A percentile compares a stretch with the other conserved stretches of the same genome.
phyloP scores from a whole-genome alignment of 64 coral and sea anemone genomes.

The Stichodactyla helianthus region DNA sequence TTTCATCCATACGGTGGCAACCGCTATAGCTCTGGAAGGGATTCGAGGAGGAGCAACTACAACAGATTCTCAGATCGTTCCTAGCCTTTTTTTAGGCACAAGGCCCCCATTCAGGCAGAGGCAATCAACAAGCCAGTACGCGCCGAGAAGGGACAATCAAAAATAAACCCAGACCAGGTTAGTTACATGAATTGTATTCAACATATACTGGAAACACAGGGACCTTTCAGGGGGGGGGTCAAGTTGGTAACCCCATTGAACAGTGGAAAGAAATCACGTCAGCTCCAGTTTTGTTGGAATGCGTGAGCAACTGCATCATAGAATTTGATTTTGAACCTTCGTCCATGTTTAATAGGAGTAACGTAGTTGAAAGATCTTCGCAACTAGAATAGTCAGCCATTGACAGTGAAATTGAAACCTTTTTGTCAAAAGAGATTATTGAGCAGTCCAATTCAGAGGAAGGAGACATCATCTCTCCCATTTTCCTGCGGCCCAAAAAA shows the following conservation, averaged over 20 bases:
- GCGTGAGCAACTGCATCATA: slow-evolving; percentile 11
- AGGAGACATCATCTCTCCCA: slow-evolving; percentile 9
- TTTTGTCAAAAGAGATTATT: slow-evolving; percentile 30
- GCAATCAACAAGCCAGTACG: neutral
- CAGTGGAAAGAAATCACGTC: slow-evolving; percentile 36
- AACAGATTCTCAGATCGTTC: too few relatives aligned
- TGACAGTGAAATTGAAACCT: slow-evolving; percentile 20
- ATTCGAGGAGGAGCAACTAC: too few relatives aligned
- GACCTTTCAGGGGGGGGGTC: slow-evolving; percentile 2
- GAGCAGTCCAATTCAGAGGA: slow-evolving; percentile 34
- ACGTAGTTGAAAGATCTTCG: slow-evolving; percentile 14
- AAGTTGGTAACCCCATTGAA: slow-evolving; percentile 1
- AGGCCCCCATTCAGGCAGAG: neutral
- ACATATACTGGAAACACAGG: neutral
- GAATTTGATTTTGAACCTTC: slow-evolving; percentile 23
- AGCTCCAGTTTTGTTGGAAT: slow-evolving; percentile 25
- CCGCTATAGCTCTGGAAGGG: too few relatives aligned
- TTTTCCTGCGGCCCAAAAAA: slow-evolving; percentile 22
- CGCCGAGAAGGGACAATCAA: too few relatives aligned
- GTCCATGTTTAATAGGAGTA: neutral
- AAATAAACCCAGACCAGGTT: too few relatives aligned
- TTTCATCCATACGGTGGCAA: too few relatives aligned
- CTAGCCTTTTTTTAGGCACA: too few relatives aligned
- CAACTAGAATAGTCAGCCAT: slow-evolving; percentile 2
- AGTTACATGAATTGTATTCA: too few relatives aligned